A percentile compares a stretch with the other conserved stretches of the same genome.
Conservation (phyloP, 2,113 vertebrate species). For the Zootoca vivipara region DNA sequence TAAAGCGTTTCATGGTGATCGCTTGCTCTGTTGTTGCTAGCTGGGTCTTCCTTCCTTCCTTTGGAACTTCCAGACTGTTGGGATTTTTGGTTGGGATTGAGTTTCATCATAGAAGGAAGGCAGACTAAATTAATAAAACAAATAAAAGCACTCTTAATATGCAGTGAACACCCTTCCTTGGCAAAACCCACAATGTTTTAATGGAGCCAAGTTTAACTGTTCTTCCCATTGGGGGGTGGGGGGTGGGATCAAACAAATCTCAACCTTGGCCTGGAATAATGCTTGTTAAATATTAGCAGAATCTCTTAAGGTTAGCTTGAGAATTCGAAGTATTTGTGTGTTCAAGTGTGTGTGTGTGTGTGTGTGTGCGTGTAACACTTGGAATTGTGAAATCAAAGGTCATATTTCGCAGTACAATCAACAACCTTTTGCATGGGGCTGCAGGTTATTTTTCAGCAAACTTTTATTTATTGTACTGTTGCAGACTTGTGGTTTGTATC, state of each 20-base stretch:
- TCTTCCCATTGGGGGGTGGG: not conserved
- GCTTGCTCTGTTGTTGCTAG: not conserved
- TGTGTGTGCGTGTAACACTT: not conserved
- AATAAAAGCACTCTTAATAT: not conserved
- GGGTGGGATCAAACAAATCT: not conserved
- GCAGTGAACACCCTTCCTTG: not conserved
- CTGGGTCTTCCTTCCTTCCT: too few species aligned
- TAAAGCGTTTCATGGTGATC: not conserved
- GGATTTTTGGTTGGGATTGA: not conserved
- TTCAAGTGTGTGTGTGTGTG: not conserved
- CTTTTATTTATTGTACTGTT: not conserved
- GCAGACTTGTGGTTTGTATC: not conserved
- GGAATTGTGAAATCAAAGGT: not conserved
- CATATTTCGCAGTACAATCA: not conserved
- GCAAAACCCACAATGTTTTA: not conserved
- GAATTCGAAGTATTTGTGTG: not conserved
- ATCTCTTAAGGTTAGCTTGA: not conserved
- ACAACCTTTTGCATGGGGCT: not conserved
- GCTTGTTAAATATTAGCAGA: not conserved
- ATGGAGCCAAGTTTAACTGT: not conserved
- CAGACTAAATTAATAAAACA: not conserved
- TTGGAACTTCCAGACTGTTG: too few species aligned
- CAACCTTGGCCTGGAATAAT: conserved; percentile 3
- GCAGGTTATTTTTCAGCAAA: conserved; percentile 4
- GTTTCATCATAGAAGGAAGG: not conserved